phyloP scores from a whole-genome alignment of 2,888 invertebrate species.

The Melipona bicolor region DNA sequence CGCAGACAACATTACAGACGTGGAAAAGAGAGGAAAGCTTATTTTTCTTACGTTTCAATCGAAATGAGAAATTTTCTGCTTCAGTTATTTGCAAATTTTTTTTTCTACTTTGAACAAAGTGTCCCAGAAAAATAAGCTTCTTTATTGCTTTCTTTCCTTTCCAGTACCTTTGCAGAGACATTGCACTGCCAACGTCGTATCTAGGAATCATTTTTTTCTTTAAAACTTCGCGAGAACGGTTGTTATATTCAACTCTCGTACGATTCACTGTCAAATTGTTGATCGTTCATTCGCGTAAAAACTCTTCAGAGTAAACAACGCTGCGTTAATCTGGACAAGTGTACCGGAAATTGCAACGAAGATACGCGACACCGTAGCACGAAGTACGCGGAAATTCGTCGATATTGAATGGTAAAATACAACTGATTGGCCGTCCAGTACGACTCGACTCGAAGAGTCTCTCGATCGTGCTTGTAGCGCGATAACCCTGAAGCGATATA shows the following conservation, averaged over 20 bases:
- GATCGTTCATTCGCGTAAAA: neutral
- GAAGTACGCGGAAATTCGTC: neutral
- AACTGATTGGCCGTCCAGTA: constrained; percentile 28
- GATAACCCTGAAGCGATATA: constrained; percentile 76
- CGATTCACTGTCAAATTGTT: neutral
- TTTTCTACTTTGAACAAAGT: neutral
- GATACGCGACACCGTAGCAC: neutral
- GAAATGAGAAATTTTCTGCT: neutral
- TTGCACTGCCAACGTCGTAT: constrained; percentile 79
- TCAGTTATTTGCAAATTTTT: no score
- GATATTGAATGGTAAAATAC: constrained; percentile 7
- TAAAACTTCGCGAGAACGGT: neutral
- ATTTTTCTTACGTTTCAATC: no score
- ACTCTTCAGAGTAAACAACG: neutral
- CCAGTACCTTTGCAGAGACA: constrained; percentile 78
- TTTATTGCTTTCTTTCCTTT: neutral
- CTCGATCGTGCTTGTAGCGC: constrained; percentile 44
- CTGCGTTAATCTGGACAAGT: neutral
- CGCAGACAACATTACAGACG: neutral
- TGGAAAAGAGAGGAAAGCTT: no score
- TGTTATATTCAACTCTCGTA: neutral
- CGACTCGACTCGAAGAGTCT: constrained; percentile 8
- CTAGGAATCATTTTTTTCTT: constrained; percentile 77
- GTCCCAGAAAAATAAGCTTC: neutral
- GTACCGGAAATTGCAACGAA: constrained; percentile 4